Evolutionary conservation across 2,888 invertebrate species (phyloP).

Genomic region (Agrenia bidenticulata): DNA sequence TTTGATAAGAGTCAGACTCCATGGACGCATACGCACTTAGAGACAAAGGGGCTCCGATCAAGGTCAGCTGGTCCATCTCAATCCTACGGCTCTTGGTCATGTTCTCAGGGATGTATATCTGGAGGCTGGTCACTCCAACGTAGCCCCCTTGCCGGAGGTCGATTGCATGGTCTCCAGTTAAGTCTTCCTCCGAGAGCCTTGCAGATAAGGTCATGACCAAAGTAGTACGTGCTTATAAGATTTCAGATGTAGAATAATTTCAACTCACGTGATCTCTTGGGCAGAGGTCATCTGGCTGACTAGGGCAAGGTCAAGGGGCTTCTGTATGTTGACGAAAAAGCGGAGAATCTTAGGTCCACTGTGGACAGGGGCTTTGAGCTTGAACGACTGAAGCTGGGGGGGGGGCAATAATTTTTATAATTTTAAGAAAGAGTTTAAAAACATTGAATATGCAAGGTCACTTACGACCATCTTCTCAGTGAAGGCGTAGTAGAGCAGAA

Average conservation of each 20-base stretch:
- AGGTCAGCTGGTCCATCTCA: conserved; percentile 30
- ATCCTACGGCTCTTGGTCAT: conserved; percentile 33
- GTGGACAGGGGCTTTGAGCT: conserved; percentile 35
- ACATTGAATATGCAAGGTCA: too few species aligned
- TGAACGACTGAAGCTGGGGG: conserved; percentile 12
- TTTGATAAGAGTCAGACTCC: conserved; percentile 1
- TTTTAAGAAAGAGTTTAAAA: neutral
- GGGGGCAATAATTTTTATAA: neutral
- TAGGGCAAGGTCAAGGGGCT: conserved; percentile 27
- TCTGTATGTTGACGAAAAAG: conserved; percentile 30
- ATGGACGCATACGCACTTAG: conserved; percentile 19
- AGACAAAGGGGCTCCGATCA: conserved; percentile 32
- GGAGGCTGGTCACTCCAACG: conserved; percentile 29
- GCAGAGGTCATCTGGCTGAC: conserved; percentile 28
- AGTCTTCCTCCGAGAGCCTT: conserved; percentile 26
- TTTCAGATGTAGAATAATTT: too few species aligned
- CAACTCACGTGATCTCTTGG: conserved; percentile 26
- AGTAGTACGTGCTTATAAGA: too few species aligned
- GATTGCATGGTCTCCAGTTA: conserved; percentile 27
- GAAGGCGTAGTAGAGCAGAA: conserved; percentile 34
- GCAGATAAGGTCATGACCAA: neutral
- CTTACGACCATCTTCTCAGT: conserved; percentile 31
- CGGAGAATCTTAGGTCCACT: conserved; percentile 31
- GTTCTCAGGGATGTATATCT: conserved; percentile 39
- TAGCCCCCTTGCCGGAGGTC: conserved; percentile 25